Conservation (phyloP, 2,888 invertebrate genomes). For the Mimas tiliae region DNA sequence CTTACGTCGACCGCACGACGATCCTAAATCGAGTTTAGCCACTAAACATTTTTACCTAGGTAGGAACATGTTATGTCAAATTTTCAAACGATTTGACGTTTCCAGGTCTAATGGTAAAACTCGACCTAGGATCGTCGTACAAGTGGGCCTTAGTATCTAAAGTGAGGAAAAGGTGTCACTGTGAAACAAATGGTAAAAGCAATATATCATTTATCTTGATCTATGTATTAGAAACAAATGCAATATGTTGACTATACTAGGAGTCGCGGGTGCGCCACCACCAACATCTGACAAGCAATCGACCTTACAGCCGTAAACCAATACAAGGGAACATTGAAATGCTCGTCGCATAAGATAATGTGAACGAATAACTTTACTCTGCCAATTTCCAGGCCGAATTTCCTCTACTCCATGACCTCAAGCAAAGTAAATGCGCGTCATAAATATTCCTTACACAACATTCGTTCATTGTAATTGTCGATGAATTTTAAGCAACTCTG, state of each 20-base stretch:
- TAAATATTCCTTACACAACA: constrained; percentile 15
- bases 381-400: constrained; percentile 53
- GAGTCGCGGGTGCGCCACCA: neutral
- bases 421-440: constrained; percentile 42
- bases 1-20: too few species aligned
- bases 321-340: constrained; percentile 31
- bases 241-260: neutral
- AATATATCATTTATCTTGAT: neutral
- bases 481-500: constrained; percentile 5
- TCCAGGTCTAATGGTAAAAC: too few species aligned
- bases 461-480: constrained; percentile 10
- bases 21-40: too few species aligned
- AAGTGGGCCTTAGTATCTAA: neutral
- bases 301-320: constrained; percentile 1
- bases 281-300: neutral
- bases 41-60: too few species aligned
- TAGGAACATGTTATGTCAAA: too few species aligned
- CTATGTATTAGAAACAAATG: neutral
- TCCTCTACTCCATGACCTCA: constrained; percentile 52
- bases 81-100: too few species aligned
- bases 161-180: neutral
- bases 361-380: constrained; percentile 36
- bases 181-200: neutral
- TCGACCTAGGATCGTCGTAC: too few species aligned
- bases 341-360: constrained; percentile 32